Conservation (phyloP, 2,113 vertebrate genomes). For the Puntigrus tetrazona region DNA sequence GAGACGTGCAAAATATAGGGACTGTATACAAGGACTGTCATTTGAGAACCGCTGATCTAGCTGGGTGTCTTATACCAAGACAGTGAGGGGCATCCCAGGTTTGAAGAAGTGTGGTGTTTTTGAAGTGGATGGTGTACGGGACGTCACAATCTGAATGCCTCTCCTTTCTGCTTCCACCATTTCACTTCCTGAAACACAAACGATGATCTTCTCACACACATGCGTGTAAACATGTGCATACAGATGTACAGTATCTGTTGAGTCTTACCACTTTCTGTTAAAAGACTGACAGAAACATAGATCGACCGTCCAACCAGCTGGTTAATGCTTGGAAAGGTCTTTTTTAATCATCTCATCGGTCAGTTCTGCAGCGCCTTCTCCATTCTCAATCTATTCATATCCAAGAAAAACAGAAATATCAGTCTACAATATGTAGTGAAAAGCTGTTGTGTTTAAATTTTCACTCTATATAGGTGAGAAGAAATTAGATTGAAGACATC, state of each 20-base stretch:
- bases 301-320: conserved; percentile 48
- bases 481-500: neutral
- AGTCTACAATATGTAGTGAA: no score
- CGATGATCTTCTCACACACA: neutral
- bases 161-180: conserved; percentile 75
- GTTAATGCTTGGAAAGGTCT: conserved; percentile 9
- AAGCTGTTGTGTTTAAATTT: neutral
- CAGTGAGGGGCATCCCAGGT: conserved; percentile 80
- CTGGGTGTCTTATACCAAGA: conserved; percentile 69
- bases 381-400: conserved; percentile 41
- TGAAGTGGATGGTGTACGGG: conserved; percentile 83
- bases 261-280: conserved; percentile 75
- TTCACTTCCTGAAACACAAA: conserved; percentile 75
- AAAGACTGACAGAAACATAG: conserved; percentile 60
- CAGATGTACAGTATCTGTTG: neutral
- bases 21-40: no score
- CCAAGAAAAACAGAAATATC: no score
- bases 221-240: neutral
- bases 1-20: no score
- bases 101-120: conserved; percentile 82
- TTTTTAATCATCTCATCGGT: conserved; percentile 24
- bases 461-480: neutral
- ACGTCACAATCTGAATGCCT: conserved; percentile 77
- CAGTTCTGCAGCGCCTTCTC: neutral
- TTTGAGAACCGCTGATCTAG: no score